Evolutionary conservation across 2,888 invertebrate genomes (phyloP).

Genomic region (Craniophora ligustri): DNA sequence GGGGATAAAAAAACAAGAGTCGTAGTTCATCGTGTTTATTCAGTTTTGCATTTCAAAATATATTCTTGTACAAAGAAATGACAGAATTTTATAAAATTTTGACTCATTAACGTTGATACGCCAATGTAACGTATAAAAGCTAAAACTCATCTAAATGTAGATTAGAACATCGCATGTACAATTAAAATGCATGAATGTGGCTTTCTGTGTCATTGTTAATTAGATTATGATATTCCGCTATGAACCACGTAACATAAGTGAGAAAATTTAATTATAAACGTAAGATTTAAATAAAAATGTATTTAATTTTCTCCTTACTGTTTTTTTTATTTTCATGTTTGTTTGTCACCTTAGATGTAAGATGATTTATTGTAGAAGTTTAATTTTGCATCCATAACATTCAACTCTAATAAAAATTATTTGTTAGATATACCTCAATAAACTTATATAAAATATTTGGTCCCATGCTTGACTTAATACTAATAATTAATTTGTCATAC

Average conservation of each 20-base stretch:
- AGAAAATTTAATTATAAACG: conserved; percentile 45
- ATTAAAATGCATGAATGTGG: conserved; percentile 66
- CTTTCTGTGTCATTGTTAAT: conserved; percentile 61
- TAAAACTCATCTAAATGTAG: conserved; percentile 60
- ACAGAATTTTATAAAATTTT: conserved; percentile 40
- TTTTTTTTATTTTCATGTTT: conserved; percentile 33
- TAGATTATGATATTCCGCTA: conserved; percentile 44
- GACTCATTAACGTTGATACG: conserved; percentile 36
- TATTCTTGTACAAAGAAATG: conserved; percentile 21
- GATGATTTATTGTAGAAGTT: conserved; percentile 7
- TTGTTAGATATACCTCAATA: too few relatives aligned
- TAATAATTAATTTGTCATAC: too few relatives aligned
- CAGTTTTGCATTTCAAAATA: conserved; percentile 11
- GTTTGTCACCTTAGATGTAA: conserved; percentile 38
- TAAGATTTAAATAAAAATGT: conserved; percentile 44
- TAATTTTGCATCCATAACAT: conserved; percentile 13
- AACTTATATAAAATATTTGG: too few relatives aligned
- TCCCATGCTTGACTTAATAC: too few relatives aligned
- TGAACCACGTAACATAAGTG: conserved; percentile 35
- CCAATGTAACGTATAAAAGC: conserved; percentile 45
- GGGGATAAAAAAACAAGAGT: conserved; percentile 29
- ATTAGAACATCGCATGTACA: conserved; percentile 60
- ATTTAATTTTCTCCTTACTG: conserved; percentile 74
- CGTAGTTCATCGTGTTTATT: conserved; percentile 38
- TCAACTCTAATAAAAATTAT: too few relatives aligned